These are phyloP conservation scores for Nannoperca australis DNA, from an alignment of 2,797 vertebrate genomes.

Conservation along the genomic window DNA sequence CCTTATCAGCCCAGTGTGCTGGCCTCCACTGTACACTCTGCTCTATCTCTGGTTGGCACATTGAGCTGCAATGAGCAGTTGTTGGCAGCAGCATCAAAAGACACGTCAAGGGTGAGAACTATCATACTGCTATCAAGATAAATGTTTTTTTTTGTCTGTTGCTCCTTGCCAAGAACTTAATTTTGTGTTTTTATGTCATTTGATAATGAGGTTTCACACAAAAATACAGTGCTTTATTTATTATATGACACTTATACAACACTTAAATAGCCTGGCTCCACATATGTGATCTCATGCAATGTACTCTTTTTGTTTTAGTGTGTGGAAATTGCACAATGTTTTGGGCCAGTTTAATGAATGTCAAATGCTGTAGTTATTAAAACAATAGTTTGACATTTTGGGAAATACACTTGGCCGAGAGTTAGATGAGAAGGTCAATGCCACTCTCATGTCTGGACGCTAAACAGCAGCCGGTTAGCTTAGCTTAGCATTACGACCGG, in stretches of 20 bases:
- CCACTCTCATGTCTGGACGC: not conserved
- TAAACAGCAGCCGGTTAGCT: not conserved
- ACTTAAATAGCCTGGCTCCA: conserved; percentile 7
- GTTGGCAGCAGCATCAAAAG: conserved; percentile 68
- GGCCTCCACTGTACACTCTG: conserved; percentile 13
- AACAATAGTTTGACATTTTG: not conserved
- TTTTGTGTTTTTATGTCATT: conserved; percentile 38
- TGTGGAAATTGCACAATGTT: conserved; percentile 28
- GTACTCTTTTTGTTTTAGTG: not conserved
- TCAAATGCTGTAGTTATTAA: not conserved
- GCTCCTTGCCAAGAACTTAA: conserved; percentile 27
- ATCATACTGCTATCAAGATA: conserved; percentile 50
- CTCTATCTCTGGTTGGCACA: conserved; percentile 57
- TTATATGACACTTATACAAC: not conserved
- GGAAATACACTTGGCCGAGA: not conserved
- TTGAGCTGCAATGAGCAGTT: conserved; percentile 51
- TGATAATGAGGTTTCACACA: conserved; percentile 25
- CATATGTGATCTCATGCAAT: not conserved
- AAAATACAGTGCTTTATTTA: not conserved
- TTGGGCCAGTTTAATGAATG: conserved; percentile 6
- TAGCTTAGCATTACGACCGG: not conserved
- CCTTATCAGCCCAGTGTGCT: conserved; percentile 35
- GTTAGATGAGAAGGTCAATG: not conserved
- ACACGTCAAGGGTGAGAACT: conserved; percentile 50
- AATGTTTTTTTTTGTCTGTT: conserved; percentile 7